phyloP scores from a whole-genome alignment of 2,113 vertebrate species.

The Girardinichthys multiradiatus region DNA sequence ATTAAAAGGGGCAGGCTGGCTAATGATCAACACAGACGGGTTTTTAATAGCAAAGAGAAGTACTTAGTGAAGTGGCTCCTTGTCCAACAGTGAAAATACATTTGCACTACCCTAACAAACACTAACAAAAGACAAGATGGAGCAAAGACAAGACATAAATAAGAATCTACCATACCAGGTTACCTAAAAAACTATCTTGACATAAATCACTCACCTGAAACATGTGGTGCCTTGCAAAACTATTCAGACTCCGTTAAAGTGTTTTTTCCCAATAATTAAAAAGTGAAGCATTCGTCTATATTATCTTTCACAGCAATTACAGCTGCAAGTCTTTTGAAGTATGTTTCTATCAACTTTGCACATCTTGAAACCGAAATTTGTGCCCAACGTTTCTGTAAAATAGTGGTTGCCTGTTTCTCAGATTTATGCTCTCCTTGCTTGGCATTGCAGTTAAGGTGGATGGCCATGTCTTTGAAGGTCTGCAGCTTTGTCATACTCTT shows the following conservation, averaged over 20 bases:
- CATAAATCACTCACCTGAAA: neutral
- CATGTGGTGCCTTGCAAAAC: neutral
- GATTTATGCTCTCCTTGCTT: neutral
- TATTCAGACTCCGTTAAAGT: neutral
- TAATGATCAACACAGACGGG: slow-evolving; percentile 69
- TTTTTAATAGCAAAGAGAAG: slow-evolving; percentile 53
- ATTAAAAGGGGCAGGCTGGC: slow-evolving; percentile 56
- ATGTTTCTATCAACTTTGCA: neutral
- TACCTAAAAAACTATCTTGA: slow-evolving; percentile 1
- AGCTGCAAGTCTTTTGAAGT: no score
- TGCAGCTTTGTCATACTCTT: neutral
- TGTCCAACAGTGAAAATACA: slow-evolving; percentile 15
- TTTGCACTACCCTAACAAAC: neutral
- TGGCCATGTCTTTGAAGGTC: neutral
- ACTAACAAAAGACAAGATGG: no score
- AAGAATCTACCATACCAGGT: neutral
- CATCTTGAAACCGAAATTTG: neutral
- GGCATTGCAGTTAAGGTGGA: neutral
- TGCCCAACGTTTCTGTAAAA: neutral
- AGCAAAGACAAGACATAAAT: slow-evolving; percentile 1
- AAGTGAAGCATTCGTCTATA: no score
- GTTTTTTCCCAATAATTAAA: slow-evolving; percentile 1
- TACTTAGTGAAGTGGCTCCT: slow-evolving; percentile 30
- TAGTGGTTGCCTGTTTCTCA: neutral
- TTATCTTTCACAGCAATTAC: no score